Percentiles rank a stretch among this genome's conserved stretches.
phyloP scores from a whole-genome alignment of 2,113 vertebrate species.

The Psittacara wagleri region DNA sequence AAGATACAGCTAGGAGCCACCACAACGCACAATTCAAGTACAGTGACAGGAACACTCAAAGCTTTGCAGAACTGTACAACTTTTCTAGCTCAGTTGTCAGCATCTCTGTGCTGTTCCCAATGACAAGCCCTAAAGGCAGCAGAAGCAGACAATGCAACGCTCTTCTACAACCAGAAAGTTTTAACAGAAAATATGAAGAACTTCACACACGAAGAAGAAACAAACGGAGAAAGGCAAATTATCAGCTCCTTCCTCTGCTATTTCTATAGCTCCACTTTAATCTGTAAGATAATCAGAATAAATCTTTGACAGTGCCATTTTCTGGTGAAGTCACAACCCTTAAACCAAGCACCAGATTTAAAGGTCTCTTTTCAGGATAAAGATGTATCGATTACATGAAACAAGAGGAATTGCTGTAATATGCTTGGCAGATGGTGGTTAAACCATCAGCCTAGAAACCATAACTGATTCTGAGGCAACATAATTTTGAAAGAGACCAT shows the following conservation, averaged over 20 bases:
- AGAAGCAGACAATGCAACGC: not conserved
- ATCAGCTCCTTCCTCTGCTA: not conserved
- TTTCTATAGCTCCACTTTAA: not conserved
- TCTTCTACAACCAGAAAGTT: not conserved
- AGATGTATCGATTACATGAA: not conserved
- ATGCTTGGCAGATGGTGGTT: not conserved
- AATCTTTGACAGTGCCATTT: not conserved
- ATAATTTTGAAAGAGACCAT: not conserved
- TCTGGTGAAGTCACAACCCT: not conserved
- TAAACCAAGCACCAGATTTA: not conserved
- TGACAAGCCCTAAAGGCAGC: not conserved
- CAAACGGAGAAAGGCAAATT: not conserved
- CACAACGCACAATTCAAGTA: not conserved
- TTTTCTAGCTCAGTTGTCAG: not conserved
- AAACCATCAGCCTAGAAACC: not conserved
- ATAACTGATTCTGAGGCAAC: not conserved
- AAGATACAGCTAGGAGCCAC: not conserved
- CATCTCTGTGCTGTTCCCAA: not conserved
- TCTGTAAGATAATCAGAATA: not conserved
- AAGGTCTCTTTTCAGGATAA: not conserved
- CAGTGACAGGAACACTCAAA: not conserved
- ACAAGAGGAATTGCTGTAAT: not conserved
- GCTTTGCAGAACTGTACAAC: not conserved
- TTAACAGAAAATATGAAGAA: not conserved
- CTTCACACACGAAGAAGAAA: not conserved